phyloP scores from a whole-genome alignment of 2,113 vertebrate genomes.

The Rutilus rutilus region DNA sequence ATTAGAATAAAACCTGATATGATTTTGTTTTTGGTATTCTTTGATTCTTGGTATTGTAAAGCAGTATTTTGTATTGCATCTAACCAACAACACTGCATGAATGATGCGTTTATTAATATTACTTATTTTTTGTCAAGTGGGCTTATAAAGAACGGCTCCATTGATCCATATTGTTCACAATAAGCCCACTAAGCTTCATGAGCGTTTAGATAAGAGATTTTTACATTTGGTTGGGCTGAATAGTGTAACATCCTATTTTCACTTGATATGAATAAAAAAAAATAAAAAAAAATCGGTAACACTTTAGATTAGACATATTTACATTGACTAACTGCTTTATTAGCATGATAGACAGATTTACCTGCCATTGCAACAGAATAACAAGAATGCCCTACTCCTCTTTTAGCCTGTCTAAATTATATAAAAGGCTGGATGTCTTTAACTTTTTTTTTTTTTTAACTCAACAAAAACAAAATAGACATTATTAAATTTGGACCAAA shows the following conservation, averaged over 20 bases:
- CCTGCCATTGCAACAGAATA: no score
- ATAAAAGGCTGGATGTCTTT: no score
- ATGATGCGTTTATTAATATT: not conserved
- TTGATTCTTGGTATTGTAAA: not conserved
- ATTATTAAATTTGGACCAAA: no score
- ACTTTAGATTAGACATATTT: no score
- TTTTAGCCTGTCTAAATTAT: no score
- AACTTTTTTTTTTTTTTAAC: no score
- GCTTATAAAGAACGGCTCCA: not conserved
- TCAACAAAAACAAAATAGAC: no score
- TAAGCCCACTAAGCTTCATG: not conserved
- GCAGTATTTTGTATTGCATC: not conserved
- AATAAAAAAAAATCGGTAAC: not conserved
- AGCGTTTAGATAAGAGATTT: not conserved
- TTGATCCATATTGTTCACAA: not conserved
- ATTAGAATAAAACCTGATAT: not conserved
- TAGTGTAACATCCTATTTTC: not conserved
- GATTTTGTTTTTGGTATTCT: not conserved
- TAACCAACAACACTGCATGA: not conserved
- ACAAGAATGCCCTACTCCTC: no score
- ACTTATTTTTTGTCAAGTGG: not conserved
- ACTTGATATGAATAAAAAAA: not conserved
- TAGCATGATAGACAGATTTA: no score
- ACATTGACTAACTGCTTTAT: no score
- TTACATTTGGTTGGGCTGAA: not conserved